These are phyloP conservation scores for Cryptophagus acutangulus DNA, from an alignment of 2,888 invertebrate genomes.

Conservation along the genomic window DNA sequence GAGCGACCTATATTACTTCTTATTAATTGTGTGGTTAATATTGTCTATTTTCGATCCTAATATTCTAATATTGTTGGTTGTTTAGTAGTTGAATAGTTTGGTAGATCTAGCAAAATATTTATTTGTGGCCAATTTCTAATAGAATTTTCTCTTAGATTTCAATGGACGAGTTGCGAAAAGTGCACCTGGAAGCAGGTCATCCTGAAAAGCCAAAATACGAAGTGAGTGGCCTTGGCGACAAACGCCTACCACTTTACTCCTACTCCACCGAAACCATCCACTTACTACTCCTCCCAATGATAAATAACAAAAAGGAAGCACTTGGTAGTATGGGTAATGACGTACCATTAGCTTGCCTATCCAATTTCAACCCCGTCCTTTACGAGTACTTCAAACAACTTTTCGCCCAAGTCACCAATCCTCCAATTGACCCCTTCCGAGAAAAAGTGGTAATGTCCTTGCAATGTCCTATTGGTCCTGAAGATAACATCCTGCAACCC, in stretches of 20 bases:
- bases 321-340: constrained; percentile 99
- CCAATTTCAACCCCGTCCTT: constrained; percentile 87
- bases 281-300: constrained; percentile 93
- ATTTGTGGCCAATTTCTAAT: constrained; percentile 6
- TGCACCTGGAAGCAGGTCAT: constrained; percentile 50
- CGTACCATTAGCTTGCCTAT: constrained; percentile 94
- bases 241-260: constrained; percentile 82
- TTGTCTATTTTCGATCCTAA: too few species aligned
- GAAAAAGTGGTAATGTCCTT: constrained; percentile 99
- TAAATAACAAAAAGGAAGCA: constrained; percentile 89
- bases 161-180: constrained; percentile 72
- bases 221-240: constrained; percentile 64
- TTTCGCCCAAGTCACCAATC: constrained; percentile 99
- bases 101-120: constrained; percentile 3
- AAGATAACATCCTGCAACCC: constrained; percentile 89
- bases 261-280: constrained; percentile 95
- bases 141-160: constrained; percentile 56
- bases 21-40: too few species aligned
- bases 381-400: constrained; percentile 99
- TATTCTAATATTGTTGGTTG: too few species aligned
- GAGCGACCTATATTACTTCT: too few species aligned
- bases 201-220: constrained; percentile 47
- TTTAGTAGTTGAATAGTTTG: constrained; percentile 2
- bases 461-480: constrained; percentile 95
- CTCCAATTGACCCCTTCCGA: constrained; percentile 98